Base-by-base conservation (phyloP, 2,113 vertebrate species). In the Eulemur macaco region DNA sequence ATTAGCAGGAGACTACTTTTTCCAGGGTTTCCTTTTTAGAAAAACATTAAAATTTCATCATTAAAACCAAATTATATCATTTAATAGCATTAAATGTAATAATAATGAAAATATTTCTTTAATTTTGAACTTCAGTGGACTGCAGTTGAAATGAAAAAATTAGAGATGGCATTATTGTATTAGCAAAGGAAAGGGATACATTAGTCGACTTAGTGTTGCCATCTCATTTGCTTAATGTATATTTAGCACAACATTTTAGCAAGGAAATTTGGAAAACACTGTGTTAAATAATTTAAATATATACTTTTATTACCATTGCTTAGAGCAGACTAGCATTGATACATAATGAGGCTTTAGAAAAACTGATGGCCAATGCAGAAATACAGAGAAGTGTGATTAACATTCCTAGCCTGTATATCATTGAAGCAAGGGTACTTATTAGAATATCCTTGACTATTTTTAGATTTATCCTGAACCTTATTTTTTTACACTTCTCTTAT, bases 91-190 rank as follows among this genome's bases (percentile, higher is more conserved):
- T 93, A 87, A 94, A 78, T 88, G 9, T 85, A 84, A 71, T 88
- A 94, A 64, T 95, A 86, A 96, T 80, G 42, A 78, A 90, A 92
- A 76, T 76, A 94, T 80, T 89, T 80, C 37, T 81, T 94, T 94
- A 94, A 95, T 95, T 92, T 94, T 96, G 85, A 78, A 83, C 52
- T 82, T 94, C 56, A 93, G 27, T 86, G 7, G 81, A 50, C 92
- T 88, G 34, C 17, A 56, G 27, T 91, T 84, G 14, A 93, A 95
- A 63, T 96, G 45, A 92, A 68, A 29, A 95, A 95, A 95, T 63
- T 96, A 76, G 39, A 82, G 20, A 84, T 73, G 52, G 10, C 25
- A 45, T 66, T 68, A 82, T 86, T 82, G 5, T 68, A 73, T 87
- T 91, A 74, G 23, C 37, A 69, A 93, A 66, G 42, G 39, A 90